Base-by-base conservation (phyloP, 2,888 invertebrate genomes). In the Meteorus colon region DNA sequence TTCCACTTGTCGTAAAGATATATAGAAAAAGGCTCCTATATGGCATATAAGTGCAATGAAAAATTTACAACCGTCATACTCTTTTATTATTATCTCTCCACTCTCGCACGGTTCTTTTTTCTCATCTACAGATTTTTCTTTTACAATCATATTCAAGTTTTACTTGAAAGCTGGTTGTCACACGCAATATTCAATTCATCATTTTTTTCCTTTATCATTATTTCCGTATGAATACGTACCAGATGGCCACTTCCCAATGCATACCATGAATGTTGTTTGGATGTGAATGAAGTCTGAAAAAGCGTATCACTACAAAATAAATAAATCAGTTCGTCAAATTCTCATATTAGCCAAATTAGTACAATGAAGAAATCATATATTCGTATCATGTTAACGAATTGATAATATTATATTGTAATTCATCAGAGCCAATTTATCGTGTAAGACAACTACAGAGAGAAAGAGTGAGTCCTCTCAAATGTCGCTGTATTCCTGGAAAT, bases 1-100 rank as follows among this genome's bases (percentile, higher is more conserved):
- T 76, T 76, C 75, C 60, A 48, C 34, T 66, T 19, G 66, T 75
- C 76, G 67, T 76, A 72, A 75, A 72, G 45, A 72, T 45, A 41
- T 27, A 62, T 62, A 60, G 60, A 45, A 48, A 45, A 55, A 72
- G 63, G 59, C 37, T 27, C 51, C 12, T 41, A 48, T 65, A 60
- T 70, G 62, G 62, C 31, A 60, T 31, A 74, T 67, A 29, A 68
- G 60, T 51, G 73, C 37, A 68, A 74, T 67, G 62, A 70, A 75
- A 65, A 55, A 71, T 62, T 73, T 31, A 65, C 24, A 60, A 41
- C 59, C 16, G 29, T 31, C 27, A 29, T 62, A 29, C 16, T 31
- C 5, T 4, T 62, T n/a, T 62, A 12, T 29, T 60, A 48, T 48
- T 5, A 6, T n/a, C 16, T 48, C 6, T 48, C n/a, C n/a, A 48